Conservation (phyloP, 1,140 invertebrate species). For the Archivesica marissinica region DNA sequence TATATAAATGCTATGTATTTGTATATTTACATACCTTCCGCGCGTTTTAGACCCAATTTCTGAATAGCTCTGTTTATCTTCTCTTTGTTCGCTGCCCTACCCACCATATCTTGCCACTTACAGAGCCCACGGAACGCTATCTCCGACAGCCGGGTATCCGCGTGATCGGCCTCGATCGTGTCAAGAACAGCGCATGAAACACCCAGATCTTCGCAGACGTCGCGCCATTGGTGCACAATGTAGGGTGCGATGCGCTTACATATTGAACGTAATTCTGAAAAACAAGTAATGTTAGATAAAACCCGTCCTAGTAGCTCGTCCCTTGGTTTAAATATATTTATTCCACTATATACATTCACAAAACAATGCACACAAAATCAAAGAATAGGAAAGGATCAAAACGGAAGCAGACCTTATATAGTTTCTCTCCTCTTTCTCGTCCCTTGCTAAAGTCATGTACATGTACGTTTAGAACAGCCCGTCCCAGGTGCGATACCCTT, state of each 20-base stretch:
- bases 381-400: no score
- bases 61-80: conserved; percentile 11
- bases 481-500: no score
- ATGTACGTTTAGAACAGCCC: no score
- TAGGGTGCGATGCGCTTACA: conserved; percentile 48
- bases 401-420: no score
- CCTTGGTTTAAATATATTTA: no score
- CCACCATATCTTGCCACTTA: conserved; percentile 42
- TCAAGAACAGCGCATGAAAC: conserved; percentile 30
- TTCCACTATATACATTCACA: no score
- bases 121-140: conserved; percentile 36
- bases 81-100: conserved; percentile 2
- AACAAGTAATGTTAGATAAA: not conserved
- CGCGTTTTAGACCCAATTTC: conserved; percentile 17
- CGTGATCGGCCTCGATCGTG: conserved; percentile 9
- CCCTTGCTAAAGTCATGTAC: no score
- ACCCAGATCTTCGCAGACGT: conserved; percentile 45
- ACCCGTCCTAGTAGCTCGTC: no score
- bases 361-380: no score
- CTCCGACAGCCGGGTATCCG: conserved; percentile 6
- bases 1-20: no score
- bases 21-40: conserved; percentile 45
- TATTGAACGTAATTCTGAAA: conserved; percentile 26
- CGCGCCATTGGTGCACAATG: conserved; percentile 47
- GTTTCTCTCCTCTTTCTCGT: no score